Conservation (phyloP, 2,797 vertebrate species). For the Chelidonichthys spinosus region DNA sequence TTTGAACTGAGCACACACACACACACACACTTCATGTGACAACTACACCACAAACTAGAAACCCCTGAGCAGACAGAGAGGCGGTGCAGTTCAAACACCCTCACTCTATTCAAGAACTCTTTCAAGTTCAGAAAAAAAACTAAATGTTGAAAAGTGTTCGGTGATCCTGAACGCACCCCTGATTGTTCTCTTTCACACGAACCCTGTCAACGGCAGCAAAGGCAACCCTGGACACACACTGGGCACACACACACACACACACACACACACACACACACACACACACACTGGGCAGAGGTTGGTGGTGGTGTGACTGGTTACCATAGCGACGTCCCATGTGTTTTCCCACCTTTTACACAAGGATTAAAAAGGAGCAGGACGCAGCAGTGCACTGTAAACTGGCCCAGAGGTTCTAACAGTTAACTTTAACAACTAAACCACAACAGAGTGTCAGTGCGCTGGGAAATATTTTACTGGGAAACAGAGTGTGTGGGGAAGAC, state of each 20-base stretch:
- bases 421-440: slow-evolving; percentile 13
- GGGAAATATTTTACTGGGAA: slow-evolving; percentile 19
- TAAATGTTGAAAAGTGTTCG: slow-evolving; percentile 36
- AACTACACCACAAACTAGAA: background rate
- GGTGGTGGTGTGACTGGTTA: slow-evolving; percentile 41
- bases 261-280: slow-evolving; percentile 7
- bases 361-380: background rate
- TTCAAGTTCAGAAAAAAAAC: slow-evolving; percentile 30
- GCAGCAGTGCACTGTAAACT: background rate
- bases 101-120: slow-evolving; percentile 7
- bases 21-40: slow-evolving; percentile 4
- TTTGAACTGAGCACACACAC: background rate
- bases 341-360: slow-evolving; percentile 42
- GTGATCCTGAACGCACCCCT: slow-evolving; percentile 51
- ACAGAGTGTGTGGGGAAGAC: slow-evolving; percentile 7
- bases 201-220: slow-evolving; percentile 57
- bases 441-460: background rate
- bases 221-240: slow-evolving; percentile 14
- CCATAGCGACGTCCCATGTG: slow-evolving; percentile 36
- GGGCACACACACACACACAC: background rate
- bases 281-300: slow-evolving; percentile 4
- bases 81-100: slow-evolving; percentile 29
- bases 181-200: slow-evolving; percentile 57
- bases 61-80: slow-evolving; percentile 12
- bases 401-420: slow-evolving; percentile 12